Percentiles rank a stretch among this genome's conserved stretches.
phyloP scores from a whole-genome alignment of 1,140 invertebrate genomes.

The Trachymyrmex septentrionalis region DNA sequence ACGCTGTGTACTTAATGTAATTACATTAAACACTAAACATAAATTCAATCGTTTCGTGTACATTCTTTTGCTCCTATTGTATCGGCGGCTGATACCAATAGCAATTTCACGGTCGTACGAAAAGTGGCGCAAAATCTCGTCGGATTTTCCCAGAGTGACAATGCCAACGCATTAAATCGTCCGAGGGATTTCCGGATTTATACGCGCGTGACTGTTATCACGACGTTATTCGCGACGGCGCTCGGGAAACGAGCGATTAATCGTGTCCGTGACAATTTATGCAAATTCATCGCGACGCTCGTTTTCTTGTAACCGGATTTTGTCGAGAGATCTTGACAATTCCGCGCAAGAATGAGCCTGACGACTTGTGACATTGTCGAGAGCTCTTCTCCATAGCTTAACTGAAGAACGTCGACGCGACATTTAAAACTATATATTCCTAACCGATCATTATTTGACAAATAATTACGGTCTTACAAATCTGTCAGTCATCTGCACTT shows the following conservation, averaged over 20 bases:
- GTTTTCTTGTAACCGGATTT: constrained; percentile 24
- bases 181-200: constrained; percentile 58
- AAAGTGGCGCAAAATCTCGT: constrained; percentile 39
- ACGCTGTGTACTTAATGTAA: neutral
- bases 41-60: neutral
- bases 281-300: constrained; percentile 48
- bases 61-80: neutral
- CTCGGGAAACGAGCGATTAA: constrained; percentile 46
- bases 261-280: constrained; percentile 59
- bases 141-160: constrained; percentile 54
- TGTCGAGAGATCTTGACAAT: constrained; percentile 8
- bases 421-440: constrained; percentile 5
- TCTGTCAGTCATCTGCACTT: too few species aligned
- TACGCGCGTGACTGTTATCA: constrained; percentile 52
- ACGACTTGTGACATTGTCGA: constrained; percentile 34
- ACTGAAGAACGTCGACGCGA: neutral
- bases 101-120: constrained; percentile 41
- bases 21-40: neutral
- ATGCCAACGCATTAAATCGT: constrained; percentile 58
- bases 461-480: neutral
- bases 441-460: constrained; percentile 5
- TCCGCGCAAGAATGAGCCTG: constrained; percentile 21
- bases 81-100: constrained; percentile 1
- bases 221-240: constrained; percentile 35
- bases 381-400: neutral